Conservation (phyloP, 2,797 vertebrate species). For the Heliangelus exortis region DNA sequence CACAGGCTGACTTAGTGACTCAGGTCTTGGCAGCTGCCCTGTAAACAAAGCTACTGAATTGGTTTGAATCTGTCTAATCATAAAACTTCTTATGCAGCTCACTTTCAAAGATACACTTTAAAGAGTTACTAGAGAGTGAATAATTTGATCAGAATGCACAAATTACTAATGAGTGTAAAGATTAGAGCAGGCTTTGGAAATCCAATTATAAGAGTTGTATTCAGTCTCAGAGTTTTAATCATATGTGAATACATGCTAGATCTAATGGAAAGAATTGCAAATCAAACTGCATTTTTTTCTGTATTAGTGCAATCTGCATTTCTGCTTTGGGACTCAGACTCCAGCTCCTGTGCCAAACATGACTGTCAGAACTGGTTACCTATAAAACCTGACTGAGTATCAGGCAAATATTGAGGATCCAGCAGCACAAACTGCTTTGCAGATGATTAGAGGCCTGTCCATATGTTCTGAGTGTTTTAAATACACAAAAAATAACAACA, state of each 20-base stretch:
- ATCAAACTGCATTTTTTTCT: not conserved
- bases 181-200: not conserved
- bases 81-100: not conserved
- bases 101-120: not conserved
- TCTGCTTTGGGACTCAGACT: not conserved
- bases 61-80: not conserved
- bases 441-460: not conserved
- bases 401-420: not conserved
- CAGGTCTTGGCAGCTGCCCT: slow-evolving; percentile 47
- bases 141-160: not conserved
- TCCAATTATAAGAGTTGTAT: not conserved
- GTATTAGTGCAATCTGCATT: not conserved
- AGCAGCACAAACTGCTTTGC: not conserved
- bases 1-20: slow-evolving; percentile 67
- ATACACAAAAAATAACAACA: not conserved
- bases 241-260: not conserved
- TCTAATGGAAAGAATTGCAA: not conserved
- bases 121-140: slow-evolving; percentile 49
- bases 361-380: not conserved
- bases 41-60: slow-evolving; percentile 67
- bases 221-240: not conserved
- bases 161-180: not conserved
- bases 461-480: not conserved
- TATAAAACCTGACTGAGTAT: not conserved
- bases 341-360: not conserved